Conservation (phyloP, 92 coral and sea anemone genomes). For the Muricea muricata region DNA sequence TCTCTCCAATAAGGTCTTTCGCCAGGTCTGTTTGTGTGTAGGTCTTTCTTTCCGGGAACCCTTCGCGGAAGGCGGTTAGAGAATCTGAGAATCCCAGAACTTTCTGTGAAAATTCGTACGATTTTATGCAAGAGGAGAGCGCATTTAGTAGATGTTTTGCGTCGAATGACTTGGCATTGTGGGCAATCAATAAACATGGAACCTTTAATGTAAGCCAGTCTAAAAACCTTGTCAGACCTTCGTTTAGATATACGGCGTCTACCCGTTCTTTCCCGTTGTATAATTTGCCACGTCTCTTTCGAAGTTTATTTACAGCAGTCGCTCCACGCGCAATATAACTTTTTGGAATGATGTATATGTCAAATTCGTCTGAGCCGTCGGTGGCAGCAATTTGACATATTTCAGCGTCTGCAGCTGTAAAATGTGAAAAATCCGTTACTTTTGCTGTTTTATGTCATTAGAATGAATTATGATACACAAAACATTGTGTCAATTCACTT, state of each 20-base stretch:
- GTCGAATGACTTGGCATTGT: conserved; percentile 66
- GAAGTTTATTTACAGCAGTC: conserved; percentile 68
- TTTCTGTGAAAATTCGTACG: conserved; percentile 35
- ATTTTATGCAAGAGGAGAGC: conserved; percentile 16
- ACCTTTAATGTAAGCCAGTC: conserved; percentile 53
- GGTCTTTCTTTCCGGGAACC: conserved; percentile 63
- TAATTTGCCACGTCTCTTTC: conserved; percentile 56
- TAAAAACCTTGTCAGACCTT: conserved; percentile 36
- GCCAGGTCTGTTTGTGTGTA: conserved; percentile 57
- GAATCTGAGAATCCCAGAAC: conserved; percentile 67
- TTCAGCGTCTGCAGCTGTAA: conserved; percentile 64
- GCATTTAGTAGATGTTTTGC: conserved; percentile 59
- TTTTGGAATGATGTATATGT: conserved; percentile 58
- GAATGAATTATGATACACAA: not conserved
- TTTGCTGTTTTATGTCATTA: not conserved
- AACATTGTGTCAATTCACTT: not conserved
- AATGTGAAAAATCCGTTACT: not conserved
- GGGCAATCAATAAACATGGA: conserved; percentile 66
- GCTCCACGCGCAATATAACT: conserved; percentile 52
- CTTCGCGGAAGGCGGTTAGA: conserved; percentile 67
- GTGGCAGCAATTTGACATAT: conserved; percentile 71
- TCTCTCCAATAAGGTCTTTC: conserved; percentile 55
- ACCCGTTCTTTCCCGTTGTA: conserved; percentile 63
- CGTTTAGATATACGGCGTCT: conserved; percentile 41
- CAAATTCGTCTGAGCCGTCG: conserved; percentile 59